Evolutionary conservation across 64 coral and sea anemone genomes (phyloP), one percentile per base, ranked within the genome.

Genomic region (Pocillopora verrucosa): DNA sequence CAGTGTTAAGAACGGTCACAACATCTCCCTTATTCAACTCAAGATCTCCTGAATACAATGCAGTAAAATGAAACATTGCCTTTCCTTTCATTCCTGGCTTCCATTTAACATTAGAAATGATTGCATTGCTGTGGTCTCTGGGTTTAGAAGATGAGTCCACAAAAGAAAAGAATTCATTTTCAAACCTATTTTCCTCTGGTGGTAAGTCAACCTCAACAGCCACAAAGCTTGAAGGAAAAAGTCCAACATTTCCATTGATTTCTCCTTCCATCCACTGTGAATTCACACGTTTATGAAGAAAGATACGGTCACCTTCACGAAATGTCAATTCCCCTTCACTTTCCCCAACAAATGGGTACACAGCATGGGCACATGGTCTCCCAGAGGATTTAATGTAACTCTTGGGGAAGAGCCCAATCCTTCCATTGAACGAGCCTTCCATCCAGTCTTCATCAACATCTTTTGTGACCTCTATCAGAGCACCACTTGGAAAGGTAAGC

Each of bases 271-370:
- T 92, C 97, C 97, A 99, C 16, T 99, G 88, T 19, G 97, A 92
- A 26, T 94, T 82, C 35, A 83, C 61, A 77, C 97, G 89, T 60
- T 89, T 90, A 34, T 85, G 91, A 59, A 99, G 86, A 41, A 91
- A 95, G 17, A 99, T 93, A 1, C 84, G 16, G 24, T 99, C 97
- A 56, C 97, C 97, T 76, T 95, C 97, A 67, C 90, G 89, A 62
- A 99, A 99, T 70, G 97, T 95, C 0, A 99, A 86, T 34, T 99
- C 97, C 1, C 90, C 90, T 41, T 61, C 88, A 60, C 87, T 99
- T 84, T 99, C 97, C 16, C 93, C 97, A 76, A 99, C 97, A 93
- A 99, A 99, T 5, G 97, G 97, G 64, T 99, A 99, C 22, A 95
- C 65, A 22, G 97, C 94, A 76, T 88, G 87, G 13, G 97, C 97